Percentiles rank a stretch among this genome's conserved stretches.
phyloP scores from a whole-genome alignment of 2,888 invertebrate genomes.

The Lacanobia wlatinum region DNA sequence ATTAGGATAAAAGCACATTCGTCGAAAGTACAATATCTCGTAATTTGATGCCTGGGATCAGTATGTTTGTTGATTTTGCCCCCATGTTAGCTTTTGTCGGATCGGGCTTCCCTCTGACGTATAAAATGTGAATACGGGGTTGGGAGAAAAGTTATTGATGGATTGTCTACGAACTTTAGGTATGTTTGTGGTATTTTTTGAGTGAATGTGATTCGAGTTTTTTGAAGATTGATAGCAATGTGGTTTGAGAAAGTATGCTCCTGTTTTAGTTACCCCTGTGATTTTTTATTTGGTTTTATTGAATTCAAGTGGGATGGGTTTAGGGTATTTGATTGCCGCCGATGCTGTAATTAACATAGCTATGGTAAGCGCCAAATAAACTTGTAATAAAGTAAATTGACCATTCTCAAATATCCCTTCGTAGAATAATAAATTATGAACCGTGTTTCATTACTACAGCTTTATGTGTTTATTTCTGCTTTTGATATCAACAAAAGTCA shows the following conservation, averaged over 20 bases:
- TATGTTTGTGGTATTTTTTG: not conserved
- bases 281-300: not conserved
- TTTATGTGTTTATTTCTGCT: no score
- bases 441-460: no score
- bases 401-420: no score
- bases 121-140: constrained; percentile 35
- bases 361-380: no score
- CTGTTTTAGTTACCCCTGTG: not conserved
- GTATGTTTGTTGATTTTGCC: constrained; percentile 69
- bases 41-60: constrained; percentile 73
- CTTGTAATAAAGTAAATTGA: no score
- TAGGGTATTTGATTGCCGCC: no score
- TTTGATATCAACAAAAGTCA: no score
- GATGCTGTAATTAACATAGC: no score
- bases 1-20: constrained; percentile 42
- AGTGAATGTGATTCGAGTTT: not conserved
- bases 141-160: constrained; percentile 29
- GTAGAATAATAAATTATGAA: no score
- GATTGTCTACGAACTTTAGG: constrained; percentile 24
- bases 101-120: constrained; percentile 20
- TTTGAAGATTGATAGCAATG: constrained; percentile 25
- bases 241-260: not conserved
- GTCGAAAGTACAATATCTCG: constrained; percentile 65
- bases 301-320: not conserved
- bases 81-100: constrained; percentile 54